phyloP scores from a whole-genome alignment of 2,113 vertebrate species.

The Tetrao urogallus region DNA sequence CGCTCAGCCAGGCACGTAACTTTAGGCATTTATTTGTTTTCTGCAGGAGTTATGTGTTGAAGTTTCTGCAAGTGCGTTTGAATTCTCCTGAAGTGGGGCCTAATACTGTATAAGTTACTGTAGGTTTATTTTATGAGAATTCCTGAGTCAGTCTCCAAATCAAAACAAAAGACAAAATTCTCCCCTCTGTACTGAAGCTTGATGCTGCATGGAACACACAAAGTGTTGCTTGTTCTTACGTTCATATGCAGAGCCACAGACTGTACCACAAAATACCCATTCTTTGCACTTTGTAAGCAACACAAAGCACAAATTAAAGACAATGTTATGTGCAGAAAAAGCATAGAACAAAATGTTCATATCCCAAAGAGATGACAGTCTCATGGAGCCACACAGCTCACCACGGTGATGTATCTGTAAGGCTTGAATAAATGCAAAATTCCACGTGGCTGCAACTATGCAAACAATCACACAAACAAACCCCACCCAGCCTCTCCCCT shows the following conservation, averaged over 20 bases:
- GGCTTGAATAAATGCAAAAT: background rate
- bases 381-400: background rate
- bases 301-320: background rate
- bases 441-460: background rate
- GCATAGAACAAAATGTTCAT: background rate
- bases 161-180: background rate
- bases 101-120: background rate
- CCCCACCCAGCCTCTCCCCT: background rate
- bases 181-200: fast-evolving
- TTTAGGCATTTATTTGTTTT: background rate
- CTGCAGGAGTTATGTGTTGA: background rate
- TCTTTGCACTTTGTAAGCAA: background rate
- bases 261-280: background rate
- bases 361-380: background rate
- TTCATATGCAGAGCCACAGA: background rate
- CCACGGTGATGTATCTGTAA: background rate
- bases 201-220: background rate
- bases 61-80: background rate
- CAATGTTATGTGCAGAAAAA: background rate
- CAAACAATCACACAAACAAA: background rate
- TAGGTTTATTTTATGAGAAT: background rate
- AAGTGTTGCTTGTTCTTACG: background rate
- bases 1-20: background rate
- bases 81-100: background rate
- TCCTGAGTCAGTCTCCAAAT: background rate